Base-by-base conservation (phyloP, 1,140 invertebrate genomes). In the Eumaeus atala region DNA sequence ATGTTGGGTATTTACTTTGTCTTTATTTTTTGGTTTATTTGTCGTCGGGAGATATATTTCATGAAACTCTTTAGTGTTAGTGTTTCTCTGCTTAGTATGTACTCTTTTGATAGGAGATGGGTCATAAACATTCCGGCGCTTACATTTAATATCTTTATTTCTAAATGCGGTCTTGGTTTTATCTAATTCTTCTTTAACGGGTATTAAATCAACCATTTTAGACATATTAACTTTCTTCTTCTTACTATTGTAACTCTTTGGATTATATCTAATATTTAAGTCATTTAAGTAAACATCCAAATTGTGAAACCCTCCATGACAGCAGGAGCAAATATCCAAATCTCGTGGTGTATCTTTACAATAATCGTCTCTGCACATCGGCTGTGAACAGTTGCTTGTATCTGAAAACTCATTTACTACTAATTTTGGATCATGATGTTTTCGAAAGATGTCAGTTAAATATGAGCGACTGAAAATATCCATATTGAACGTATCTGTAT, bases 281-380 rank as follows among this genome's bases (percentile, higher is more conserved):
- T 59, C 56, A 6, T 54, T 59, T 38, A 64, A 65, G 40, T 66
- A 66, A 3, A 66, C 56, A 49, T 86, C 80, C 5, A 83, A 33
- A 49, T 86, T 72, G 14, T 77, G 70, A 51, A 74, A 84, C 21
- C 52, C 56, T n/a, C 67, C 77, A 33, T 77, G 70, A 52, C 67
- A 80, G 51, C 80, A 81, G 1, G 83, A 83, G 40, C 75, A 84
- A 9, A 76, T 17, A 38, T 82, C 78, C 8, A 80, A 70, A 9
- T 74, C 62, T 12, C 55, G 51, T 35, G 21, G 0, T 36, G 21
- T 48, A 6, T 28, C 28, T 47, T 50, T 14, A 44, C 18, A 33
- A 28, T 54, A 11, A 6, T 34, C 40, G 57, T 86, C 82, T 56
- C 69, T 70, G 44, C 82, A 86, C 6, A 81, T 51, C 2, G 82